A percentile compares a stretch with the other conserved stretches of the same genome.
Evolutionary conservation across 2,797 vertebrate species (phyloP).

Genomic region (Pseudocheirus occidentalis): DNA sequence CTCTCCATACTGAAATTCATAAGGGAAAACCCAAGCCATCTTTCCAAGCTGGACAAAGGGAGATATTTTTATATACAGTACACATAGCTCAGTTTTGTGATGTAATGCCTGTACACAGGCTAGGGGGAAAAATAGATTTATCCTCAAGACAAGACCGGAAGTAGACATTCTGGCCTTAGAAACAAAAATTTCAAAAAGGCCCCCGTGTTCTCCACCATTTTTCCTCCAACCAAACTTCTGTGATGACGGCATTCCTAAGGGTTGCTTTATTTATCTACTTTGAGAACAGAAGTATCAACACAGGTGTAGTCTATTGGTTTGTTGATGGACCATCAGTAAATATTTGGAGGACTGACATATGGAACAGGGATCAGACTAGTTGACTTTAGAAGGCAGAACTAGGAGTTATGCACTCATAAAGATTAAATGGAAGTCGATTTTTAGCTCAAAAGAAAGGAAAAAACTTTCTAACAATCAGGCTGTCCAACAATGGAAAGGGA

Average conservation of each 20-base stretch:
- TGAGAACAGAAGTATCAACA: not conserved
- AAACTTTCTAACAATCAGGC: not conserved
- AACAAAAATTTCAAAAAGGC: slow-evolving; percentile 18
- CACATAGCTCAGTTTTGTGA: slow-evolving; percentile 36
- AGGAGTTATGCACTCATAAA: not conserved
- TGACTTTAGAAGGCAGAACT: not conserved
- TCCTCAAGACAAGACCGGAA: not conserved
- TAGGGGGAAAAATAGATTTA: slow-evolving; percentile 15
- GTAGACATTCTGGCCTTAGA: not conserved
- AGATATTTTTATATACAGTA: slow-evolving; percentile 40
- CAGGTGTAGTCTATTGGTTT: not conserved
- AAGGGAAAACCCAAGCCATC: slow-evolving; percentile 54
- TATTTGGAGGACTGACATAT: not conserved
- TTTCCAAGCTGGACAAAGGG: slow-evolving; percentile 50
- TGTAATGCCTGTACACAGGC: not conserved
- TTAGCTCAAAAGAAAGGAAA: not conserved
- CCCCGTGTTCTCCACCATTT: not conserved
- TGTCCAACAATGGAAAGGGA: not conserved
- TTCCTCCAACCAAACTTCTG: not conserved
- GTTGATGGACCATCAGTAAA: not conserved
- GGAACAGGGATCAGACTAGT: not conserved
- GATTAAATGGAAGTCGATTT: not conserved
- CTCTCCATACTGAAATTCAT: not conserved
- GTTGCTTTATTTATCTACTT: not conserved
- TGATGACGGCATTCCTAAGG: not conserved